Evolutionary conservation across 2,888 invertebrate species (phyloP).

Genomic region (Ethmia dodecea): DNA sequence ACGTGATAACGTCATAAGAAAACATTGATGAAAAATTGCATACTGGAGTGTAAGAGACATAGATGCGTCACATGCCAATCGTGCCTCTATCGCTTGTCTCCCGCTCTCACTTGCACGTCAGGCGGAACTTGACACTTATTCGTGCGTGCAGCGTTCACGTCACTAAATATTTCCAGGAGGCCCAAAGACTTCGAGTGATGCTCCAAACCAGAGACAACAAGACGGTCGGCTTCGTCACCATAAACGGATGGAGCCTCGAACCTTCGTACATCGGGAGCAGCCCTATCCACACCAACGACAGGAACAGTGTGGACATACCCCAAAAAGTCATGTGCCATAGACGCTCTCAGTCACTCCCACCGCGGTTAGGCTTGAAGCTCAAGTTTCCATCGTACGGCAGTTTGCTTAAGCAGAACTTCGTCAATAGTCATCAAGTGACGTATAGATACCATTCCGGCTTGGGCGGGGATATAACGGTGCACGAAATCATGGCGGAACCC

Average conservation of each 20-base stretch:
- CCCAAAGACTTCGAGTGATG: slow-evolving; percentile 78
- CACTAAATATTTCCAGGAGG: too few relatives aligned
- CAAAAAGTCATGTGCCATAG: slow-evolving; percentile 67
- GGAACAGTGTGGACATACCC: slow-evolving; percentile 54
- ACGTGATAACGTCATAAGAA: too few relatives aligned
- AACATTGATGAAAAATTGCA: too few relatives aligned
- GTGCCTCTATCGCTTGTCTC: too few relatives aligned
- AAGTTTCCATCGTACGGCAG: slow-evolving; percentile 89
- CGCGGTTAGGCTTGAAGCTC: slow-evolving; percentile 87
- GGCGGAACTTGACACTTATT: too few relatives aligned
- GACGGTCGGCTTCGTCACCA: slow-evolving; percentile 89
- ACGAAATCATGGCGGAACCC: slow-evolving; percentile 95
- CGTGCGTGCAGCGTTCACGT: too few relatives aligned
- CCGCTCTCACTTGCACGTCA: too few relatives aligned
- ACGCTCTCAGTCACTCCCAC: slow-evolving; percentile 91
- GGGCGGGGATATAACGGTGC: slow-evolving; percentile 94
- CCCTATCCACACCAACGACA: slow-evolving; percentile 79
- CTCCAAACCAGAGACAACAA: slow-evolving; percentile 79
- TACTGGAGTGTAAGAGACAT: too few relatives aligned
- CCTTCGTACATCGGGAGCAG: slow-evolving; percentile 84
- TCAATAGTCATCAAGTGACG: slow-evolving; percentile 85
- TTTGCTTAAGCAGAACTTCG: slow-evolving; percentile 82
- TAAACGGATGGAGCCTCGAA: slow-evolving; percentile 92
- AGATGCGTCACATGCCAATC: too few relatives aligned
- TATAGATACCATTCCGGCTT: slow-evolving; percentile 94